Evolutionary conservation across 2,113 vertebrate genomes (phyloP).

Genomic region (Balaeniceps rex): DNA sequence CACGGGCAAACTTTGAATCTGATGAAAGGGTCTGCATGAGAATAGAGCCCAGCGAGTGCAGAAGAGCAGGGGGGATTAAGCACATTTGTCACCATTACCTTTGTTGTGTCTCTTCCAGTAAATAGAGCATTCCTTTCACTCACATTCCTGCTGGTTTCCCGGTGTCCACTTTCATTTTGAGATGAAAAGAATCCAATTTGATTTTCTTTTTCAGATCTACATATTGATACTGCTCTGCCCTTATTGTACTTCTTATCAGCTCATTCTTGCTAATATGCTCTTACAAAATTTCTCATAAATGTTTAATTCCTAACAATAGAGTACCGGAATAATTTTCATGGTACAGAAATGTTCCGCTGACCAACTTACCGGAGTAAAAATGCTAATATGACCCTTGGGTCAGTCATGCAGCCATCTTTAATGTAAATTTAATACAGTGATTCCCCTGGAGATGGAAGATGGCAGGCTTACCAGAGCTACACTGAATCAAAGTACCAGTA

Average conservation of each 20-base stretch:
- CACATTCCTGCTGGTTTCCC: neutral
- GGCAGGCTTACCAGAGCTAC: neutral
- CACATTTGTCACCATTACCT: neutral
- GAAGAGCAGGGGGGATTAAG: neutral
- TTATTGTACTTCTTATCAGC: neutral
- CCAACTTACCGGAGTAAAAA: slow-evolving; percentile 36
- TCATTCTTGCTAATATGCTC: slow-evolving; percentile 44
- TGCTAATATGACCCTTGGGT: slow-evolving; percentile 53
- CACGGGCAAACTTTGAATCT: neutral
- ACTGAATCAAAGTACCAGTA: neutral
- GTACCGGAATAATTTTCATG: slow-evolving; percentile 28
- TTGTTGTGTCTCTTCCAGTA: neutral
- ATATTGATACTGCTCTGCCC: neutral
- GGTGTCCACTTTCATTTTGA: neutral
- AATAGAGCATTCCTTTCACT: neutral
- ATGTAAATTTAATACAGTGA: slow-evolving; percentile 53
- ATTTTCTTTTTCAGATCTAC: slow-evolving; percentile 15
- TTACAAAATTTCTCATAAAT: slow-evolving; percentile 57
- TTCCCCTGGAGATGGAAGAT: slow-evolving; percentile 32
- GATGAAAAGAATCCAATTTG: slow-evolving; percentile 4
- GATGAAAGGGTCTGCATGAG: neutral
- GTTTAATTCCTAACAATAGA: slow-evolving; percentile 58
- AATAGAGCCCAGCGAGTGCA: neutral
- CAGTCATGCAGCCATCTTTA: slow-evolving; percentile 27
- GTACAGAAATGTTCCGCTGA: slow-evolving; percentile 45